These are phyloP conservation scores for Balaeniceps rex DNA, from an alignment of 2,113 vertebrate species.

Conservation along the genomic window DNA sequence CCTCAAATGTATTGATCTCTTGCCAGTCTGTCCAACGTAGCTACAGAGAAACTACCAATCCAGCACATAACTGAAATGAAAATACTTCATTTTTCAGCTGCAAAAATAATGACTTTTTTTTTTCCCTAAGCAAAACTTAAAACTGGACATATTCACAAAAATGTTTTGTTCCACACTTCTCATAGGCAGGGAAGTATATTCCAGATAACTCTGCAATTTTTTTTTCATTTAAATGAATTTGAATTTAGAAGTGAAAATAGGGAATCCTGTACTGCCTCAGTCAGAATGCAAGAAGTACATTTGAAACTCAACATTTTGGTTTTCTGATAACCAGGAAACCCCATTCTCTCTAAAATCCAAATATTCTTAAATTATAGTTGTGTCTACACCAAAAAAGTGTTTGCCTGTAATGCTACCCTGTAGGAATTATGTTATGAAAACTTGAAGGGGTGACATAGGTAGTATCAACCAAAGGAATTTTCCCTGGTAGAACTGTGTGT, in stretches of 20 bases:
- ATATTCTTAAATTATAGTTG: neutral
- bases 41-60: neutral
- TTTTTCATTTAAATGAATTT: neutral
- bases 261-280: neutral
- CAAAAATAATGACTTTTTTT: neutral
- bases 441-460: neutral
- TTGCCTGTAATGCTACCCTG: neutral
- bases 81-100: neutral
- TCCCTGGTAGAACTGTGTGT: neutral
- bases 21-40: neutral
- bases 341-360: neutral
- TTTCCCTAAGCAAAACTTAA: neutral
- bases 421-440: neutral
- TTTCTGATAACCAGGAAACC: too few species aligned
- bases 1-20: neutral
- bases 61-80: neutral
- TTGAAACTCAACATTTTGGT: too few species aligned
- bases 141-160: neutral
- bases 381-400: neutral
- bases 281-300: neutral
- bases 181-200: neutral
- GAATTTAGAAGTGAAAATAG: neutral
- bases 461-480: neutral
- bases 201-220: neutral
- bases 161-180: neutral